Evolutionary conservation across 2,888 invertebrate species (phyloP).

Genomic region (Alitta virens): DNA sequence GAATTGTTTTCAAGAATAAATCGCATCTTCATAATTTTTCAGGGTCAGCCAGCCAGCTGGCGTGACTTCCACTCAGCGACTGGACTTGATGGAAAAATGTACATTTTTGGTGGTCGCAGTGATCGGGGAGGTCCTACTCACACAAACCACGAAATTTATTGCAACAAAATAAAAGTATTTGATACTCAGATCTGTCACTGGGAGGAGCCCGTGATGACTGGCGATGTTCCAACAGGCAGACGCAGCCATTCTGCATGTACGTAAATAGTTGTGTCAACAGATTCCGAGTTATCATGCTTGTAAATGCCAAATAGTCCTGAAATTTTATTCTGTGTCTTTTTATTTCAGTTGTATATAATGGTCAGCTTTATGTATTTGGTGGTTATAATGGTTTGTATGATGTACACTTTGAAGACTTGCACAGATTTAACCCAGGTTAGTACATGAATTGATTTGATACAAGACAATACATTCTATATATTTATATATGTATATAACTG

Average conservation of each 20-base stretch:
- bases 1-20: too few relatives aligned
- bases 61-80: constrained; percentile 88
- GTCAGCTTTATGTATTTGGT: constrained; percentile 82
- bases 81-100: constrained; percentile 73
- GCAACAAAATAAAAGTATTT: constrained; percentile 68
- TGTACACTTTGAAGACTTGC: constrained; percentile 81
- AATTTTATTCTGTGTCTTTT: constrained; percentile 9
- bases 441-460: too few relatives aligned
- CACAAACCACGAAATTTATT: constrained; percentile 72
- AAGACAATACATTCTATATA: too few relatives aligned
- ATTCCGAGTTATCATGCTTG: not conserved
- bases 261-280: constrained; percentile 40
- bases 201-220: constrained; percentile 64
- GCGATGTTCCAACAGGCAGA: constrained; percentile 71
- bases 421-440: constrained; percentile 65
- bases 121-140: constrained; percentile 69
- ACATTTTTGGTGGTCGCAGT: constrained; percentile 85
- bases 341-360: constrained; percentile 73
- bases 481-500: too few relatives aligned
- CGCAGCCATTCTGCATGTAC: constrained; percentile 90
- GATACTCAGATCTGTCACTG: constrained; percentile 73
- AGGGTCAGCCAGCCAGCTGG: constrained; percentile 70
- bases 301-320: too few relatives aligned
- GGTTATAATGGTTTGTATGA: constrained; percentile 79
- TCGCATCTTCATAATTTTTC: not conserved